Evolutionary conservation across 2,797 vertebrate species (phyloP), one percentile per base, ranked within the genome.

Genomic region (Rhinatrema bivittatum): DNA sequence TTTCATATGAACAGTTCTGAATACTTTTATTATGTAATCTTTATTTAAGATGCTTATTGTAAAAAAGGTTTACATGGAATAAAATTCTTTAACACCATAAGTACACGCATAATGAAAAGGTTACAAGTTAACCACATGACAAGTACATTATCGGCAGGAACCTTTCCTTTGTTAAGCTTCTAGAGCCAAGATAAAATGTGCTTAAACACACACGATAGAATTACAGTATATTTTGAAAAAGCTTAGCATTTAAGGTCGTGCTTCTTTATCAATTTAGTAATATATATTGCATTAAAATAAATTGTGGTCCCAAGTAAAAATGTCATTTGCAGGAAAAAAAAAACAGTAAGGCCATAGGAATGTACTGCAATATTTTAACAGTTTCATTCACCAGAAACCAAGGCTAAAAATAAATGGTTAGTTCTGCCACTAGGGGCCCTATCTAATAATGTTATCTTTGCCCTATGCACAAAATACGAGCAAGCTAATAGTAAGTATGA

Each of bases 1-100:
- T n/a, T n/a, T n/a, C n/a, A n/a, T n/a, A 68, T 43, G 59, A 56
- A 63, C 61, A 74, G 43, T 50, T 62, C 36, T 34, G 37, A 49
- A 12, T 50, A 45, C 41, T 72, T 78, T 76, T 38, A 69, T 72
- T 76, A 80, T 5, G 57, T 72, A 81, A 68, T 68, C 65, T 88
- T 89, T 88, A 87, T 85, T 89, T 82, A 73, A 79, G 78, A 86
- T 51, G 62, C 65, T 77, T 60, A 57, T 74, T 71, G 56, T 87
- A 85, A 83, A 85, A 76, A 83, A 76, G 70, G 46, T 77, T 74
- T 69, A 83, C 74, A 75, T 53, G 74, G 74, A 79, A 74, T 74
- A 84, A 76, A 36, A 51, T 63, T 52, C 54, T 57, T 71, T 69
- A 74, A 57, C 53, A 69, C 61, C 83, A n/a, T n/a, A 54, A 77